Percentiles rank a stretch among this genome's conserved stretches.
Conservation (phyloP, 2,888 invertebrate genomes). For the Drosophila planitibia region DNA sequence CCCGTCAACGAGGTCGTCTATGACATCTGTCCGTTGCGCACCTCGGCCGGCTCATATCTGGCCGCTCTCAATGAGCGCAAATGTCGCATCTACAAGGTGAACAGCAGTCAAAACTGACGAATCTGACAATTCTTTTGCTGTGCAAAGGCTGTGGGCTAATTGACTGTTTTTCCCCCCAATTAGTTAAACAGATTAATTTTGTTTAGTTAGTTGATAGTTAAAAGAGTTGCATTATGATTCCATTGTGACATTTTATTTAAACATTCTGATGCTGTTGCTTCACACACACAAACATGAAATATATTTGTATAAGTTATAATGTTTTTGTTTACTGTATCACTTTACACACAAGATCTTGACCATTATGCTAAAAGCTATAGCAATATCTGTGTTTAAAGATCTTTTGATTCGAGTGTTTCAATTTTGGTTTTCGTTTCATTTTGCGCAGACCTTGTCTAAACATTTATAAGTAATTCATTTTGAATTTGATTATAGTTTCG, state of each 20-base stretch:
- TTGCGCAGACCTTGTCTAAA: slow-evolving; percentile 11
- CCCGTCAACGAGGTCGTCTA: slow-evolving; percentile 89
- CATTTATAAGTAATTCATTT: slow-evolving; percentile 29
- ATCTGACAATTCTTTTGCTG: not conserved
- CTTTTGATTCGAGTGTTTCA: slow-evolving; percentile 39
- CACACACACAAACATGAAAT: slow-evolving; percentile 35
- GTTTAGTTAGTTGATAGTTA: slow-evolving; percentile 4
- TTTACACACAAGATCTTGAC: slow-evolving; percentile 51
- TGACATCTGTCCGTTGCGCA: slow-evolving; percentile 88
- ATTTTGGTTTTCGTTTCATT: slow-evolving; percentile 6
- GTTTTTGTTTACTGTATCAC: slow-evolving; percentile 46
- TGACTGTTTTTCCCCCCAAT: not conserved
- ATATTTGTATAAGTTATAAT: slow-evolving; percentile 20
- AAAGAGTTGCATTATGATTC: slow-evolving; percentile 22
- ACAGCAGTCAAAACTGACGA: slow-evolving; percentile 34
- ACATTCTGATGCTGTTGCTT: slow-evolving; percentile 48
- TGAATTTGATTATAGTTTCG: slow-evolving; percentile 27
- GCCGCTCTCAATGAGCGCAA: slow-evolving; percentile 89
- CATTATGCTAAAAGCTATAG: slow-evolving; percentile 47
- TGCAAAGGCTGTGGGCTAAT: slow-evolving; percentile 33
- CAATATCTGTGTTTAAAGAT: slow-evolving; percentile 26
- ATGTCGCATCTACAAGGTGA: slow-evolving; percentile 89
- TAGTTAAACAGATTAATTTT: not conserved
- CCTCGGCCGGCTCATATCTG: slow-evolving; percentile 86
- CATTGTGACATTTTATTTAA: slow-evolving; percentile 53